phyloP scores from a whole-genome alignment of 2,113 vertebrate species.

The Chunga burmeisteri region DNA sequence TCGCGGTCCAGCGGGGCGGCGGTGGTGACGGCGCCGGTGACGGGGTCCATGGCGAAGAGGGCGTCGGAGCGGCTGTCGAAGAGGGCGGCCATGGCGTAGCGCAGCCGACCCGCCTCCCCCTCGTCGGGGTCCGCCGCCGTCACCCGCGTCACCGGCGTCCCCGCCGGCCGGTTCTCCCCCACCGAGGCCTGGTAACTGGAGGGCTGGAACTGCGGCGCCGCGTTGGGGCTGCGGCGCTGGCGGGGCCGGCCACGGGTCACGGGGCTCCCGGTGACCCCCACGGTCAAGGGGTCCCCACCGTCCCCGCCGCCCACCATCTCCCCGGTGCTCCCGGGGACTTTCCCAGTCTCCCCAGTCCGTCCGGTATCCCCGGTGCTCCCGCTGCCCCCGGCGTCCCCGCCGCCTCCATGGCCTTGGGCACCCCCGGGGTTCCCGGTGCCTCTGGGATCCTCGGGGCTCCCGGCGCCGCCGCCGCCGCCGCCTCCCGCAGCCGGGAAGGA shows the following conservation, averaged over 20 bases:
- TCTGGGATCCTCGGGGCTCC: background rate
- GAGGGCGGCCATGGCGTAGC: conserved; percentile 89
- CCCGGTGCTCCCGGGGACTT: background rate
- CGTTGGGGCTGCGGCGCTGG: conserved; percentile 81
- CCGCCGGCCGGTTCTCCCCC: conserved; percentile 85
- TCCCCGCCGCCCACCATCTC: fast-evolving
- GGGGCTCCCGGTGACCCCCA: background rate
- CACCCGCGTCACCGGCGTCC: conserved; percentile 82
- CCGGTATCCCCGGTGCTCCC: background rate
- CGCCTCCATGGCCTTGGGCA: fast-evolving
- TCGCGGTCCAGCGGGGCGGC: conserved; percentile 86
- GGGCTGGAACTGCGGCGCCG: conserved; percentile 89
- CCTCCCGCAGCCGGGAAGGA: background rate
- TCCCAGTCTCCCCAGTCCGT: background rate
- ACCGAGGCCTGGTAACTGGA: conserved; percentile 93
- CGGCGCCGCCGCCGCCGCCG: background rate
- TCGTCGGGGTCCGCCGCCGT: conserved; percentile 85
- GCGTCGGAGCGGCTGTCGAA: conserved; percentile 93
- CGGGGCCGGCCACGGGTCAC: background rate
- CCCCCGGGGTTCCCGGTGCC: background rate
- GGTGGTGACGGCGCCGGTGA: conserved; percentile 82
- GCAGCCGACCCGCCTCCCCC: conserved; percentile 85
- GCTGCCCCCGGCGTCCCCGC: background rate
- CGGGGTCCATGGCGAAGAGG: conserved; percentile 81
- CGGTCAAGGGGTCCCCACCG: background rate